Evolutionary conservation across 1,140 invertebrate genomes (phyloP).

Genomic region (Pentalonia nigronervosa): DNA sequence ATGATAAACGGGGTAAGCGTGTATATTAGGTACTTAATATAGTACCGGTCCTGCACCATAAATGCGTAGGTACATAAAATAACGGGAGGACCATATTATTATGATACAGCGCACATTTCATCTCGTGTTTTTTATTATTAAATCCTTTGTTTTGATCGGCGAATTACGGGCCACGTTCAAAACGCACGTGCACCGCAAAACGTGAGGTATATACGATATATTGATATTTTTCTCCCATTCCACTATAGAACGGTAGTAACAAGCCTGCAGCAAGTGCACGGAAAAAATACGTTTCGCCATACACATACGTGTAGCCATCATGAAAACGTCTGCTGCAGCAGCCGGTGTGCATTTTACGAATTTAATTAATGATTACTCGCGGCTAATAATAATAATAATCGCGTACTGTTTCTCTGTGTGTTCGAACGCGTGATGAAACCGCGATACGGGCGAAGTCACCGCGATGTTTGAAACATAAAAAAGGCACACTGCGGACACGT

Average conservation of each 20-base stretch:
- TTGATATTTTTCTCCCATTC: neutral
- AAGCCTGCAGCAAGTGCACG: neutral
- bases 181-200: neutral
- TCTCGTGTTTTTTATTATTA: neutral
- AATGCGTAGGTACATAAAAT: neutral
- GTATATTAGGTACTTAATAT: too few relatives aligned
- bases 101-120: neutral
- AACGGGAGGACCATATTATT: neutral
- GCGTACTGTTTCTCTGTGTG: neutral
- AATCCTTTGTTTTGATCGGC: conserved; percentile 33
- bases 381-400: neutral
- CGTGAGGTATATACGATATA: neutral
- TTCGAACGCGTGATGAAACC: neutral
- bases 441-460: neutral
- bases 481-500: neutral
- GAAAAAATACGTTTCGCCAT: neutral
- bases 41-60: neutral
- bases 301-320: neutral
- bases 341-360: neutral
- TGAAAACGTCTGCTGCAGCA: neutral
- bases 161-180: neutral
- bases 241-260: too few relatives aligned
- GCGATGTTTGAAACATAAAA: neutral
- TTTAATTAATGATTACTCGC: conserved; percentile 14
- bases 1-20: too few relatives aligned